A percentile compares a stretch with the other conserved stretches of the same genome.
These are phyloP conservation scores for Allolobophora icterica DNA, from an alignment of 2,888 invertebrate species.

Conservation along the genomic window DNA sequence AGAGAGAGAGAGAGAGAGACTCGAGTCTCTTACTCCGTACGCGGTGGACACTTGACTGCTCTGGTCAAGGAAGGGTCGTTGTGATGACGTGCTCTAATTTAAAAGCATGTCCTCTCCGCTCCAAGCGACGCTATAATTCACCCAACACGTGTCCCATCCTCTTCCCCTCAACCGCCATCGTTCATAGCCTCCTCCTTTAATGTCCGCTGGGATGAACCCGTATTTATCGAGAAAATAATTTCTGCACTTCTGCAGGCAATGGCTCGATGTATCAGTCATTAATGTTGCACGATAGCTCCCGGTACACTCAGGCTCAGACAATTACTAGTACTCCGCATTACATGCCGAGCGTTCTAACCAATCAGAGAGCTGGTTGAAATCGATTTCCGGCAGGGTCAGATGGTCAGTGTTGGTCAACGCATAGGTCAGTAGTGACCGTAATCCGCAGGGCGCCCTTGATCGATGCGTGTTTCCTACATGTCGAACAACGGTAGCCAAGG, in stretches of 20 bases:
- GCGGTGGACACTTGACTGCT: too few relatives aligned
- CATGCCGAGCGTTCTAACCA: too few relatives aligned
- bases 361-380: neutral
- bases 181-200: neutral
- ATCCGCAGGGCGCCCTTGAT: neutral
- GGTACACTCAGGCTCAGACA: too few relatives aligned
- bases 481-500: too few relatives aligned
- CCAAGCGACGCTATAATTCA: neutral
- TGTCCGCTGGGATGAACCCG: neutral
- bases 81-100: too few relatives aligned
- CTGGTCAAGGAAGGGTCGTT: too few relatives aligned
- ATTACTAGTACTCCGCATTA: too few relatives aligned
- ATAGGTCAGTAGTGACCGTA: neutral
- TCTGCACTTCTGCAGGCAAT: neutral
- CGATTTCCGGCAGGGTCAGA: neutral
- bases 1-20: too few relatives aligned
- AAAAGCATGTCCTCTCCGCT: too few relatives aligned
- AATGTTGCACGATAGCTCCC: neutral
- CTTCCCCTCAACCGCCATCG: neutral
- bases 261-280: neutral
- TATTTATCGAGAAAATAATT: neutral
- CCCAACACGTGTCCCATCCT: neutral
- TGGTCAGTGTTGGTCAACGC: neutral
- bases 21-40: too few relatives aligned
- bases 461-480: neutral